Evolutionary conservation across 2,888 invertebrate species (phyloP).

Genomic region (Macrosoma leucophasiata): DNA sequence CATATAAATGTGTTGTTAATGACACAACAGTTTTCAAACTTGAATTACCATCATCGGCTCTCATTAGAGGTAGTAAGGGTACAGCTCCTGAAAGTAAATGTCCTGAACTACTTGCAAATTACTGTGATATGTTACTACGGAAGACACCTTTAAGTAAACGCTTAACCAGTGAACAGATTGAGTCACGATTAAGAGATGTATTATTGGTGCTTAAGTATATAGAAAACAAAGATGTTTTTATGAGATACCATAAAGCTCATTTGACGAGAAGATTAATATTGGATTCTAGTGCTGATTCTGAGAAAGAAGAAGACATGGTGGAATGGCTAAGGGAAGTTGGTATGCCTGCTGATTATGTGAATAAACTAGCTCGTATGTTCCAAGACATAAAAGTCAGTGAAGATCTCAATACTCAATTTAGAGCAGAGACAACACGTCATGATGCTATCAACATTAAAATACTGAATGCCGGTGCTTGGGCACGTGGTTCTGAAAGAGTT

Average conservation of each 20-base stretch:
- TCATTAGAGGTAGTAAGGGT: slow-evolving; percentile 78
- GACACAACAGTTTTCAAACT: slow-evolving; percentile 93
- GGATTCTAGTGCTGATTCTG: slow-evolving; percentile 98
- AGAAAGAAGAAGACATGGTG: slow-evolving; percentile 99
- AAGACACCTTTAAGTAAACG: slow-evolving; percentile 97
- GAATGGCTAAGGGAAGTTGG: slow-evolving; percentile 98
- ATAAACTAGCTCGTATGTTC: slow-evolving; percentile 98
- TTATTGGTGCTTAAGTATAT: slow-evolving; percentile 98
- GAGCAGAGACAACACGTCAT: slow-evolving; percentile 85
- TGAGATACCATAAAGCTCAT: slow-evolving; percentile 99
- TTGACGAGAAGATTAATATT: slow-evolving; percentile 95
- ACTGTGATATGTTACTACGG: slow-evolving; percentile 98
- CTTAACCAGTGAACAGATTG: slow-evolving; percentile 97
- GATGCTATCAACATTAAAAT: slow-evolving; percentile 99
- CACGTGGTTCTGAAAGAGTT: slow-evolving; percentile 94
- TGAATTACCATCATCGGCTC: slow-evolving; percentile 78
- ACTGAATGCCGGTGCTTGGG: slow-evolving; percentile 99
- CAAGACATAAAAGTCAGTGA: slow-evolving; percentile 98
- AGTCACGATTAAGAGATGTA: slow-evolving; percentile 93
- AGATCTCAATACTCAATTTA: slow-evolving; percentile 95
- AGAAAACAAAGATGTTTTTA: slow-evolving; percentile 99
- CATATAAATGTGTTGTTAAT: slow-evolving; percentile 98
- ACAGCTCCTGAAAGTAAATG: slow-evolving; percentile 97
- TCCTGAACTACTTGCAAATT: slow-evolving; percentile 98
- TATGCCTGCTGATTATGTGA: slow-evolving; percentile 99